Base-by-base conservation (phyloP, 2,888 invertebrate species). In the Lasioglossum pauxillum region DNA sequence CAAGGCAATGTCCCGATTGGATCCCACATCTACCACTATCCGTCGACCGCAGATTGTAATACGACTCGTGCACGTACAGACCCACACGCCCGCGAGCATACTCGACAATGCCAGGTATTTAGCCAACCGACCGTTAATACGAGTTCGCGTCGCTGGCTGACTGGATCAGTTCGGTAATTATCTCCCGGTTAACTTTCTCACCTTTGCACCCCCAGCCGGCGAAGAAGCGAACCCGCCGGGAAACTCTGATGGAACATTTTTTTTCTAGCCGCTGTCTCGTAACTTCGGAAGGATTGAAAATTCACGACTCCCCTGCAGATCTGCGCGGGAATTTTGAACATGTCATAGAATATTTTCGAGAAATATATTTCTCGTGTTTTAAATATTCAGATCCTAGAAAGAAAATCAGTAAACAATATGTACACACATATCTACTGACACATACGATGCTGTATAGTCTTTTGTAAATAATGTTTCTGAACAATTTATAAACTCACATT, bases 1-100 rank as follows among this genome's bases (percentile, higher is more conserved):
- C 73, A 80, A 90, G 92, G 93, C 91, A 78, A 83, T 89, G 88
- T 88, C 87, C 88, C 92, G 91, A 93, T 93, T 92, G 90, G 90
- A 93, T 93, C 91, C 88, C 89, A 87, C 92, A 87, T 89, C 87
- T 87, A 88, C 89, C 88, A 87, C 84, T 80, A 86, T 86, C 46
- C 80, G 82, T 80, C 72, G 81, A 87, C 89, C 90, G 77, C 89
- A 82, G 88, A 88, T 90, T 88, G 90, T 82, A 86, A 87, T 86
- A 84, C 86, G 84, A 67, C 41, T 73, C 64, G 60, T 84, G 77
- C 71, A 88, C 76, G 57, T 84, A 82, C 31, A 82, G 41, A 27
- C 79, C 16, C 82, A 83, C 78, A 81, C 81, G 76, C 71, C 82
- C 75, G 75, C 69, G 73, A 67, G 60, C 78, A 67, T 75, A 75